Conservation (phyloP, 92 coral and sea anemone genomes). For the Bergia sp. region DNA sequence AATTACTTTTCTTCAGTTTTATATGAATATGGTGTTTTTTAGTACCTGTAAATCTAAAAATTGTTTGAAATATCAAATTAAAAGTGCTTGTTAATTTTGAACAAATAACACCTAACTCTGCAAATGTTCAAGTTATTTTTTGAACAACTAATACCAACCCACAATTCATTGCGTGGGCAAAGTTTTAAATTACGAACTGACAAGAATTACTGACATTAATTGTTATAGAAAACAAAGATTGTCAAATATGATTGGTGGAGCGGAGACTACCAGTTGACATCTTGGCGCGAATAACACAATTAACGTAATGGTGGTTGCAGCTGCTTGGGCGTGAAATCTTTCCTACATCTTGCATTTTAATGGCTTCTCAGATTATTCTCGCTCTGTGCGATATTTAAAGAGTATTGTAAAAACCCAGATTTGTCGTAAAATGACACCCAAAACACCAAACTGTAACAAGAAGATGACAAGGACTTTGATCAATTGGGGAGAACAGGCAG, state of each 20-base stretch:
- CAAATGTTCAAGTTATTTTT: no score
- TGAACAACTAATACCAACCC: neutral
- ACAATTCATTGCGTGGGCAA: conserved; percentile 14
- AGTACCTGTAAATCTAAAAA: no score
- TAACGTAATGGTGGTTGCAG: conserved; percentile 52
- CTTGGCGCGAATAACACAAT: conserved; percentile 45
- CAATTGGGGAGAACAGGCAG: neutral
- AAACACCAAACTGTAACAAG: neutral
- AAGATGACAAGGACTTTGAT: neutral
- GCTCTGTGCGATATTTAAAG: conserved; percentile 4
- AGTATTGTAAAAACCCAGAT: neutral
- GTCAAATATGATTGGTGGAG: conserved; percentile 17
- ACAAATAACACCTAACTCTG: no score
- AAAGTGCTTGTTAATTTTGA: no score
- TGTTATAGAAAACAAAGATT: conserved; percentile 14
- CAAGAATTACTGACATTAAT: conserved; percentile 13
- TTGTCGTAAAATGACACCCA: neutral
- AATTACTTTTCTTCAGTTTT: no score
- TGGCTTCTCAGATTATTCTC: conserved; percentile 20
- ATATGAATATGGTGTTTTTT: no score
- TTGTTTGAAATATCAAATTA: no score
- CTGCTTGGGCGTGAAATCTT: conserved; percentile 51
- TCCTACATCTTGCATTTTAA: conserved; percentile 36
- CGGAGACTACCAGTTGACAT: conserved; percentile 16
- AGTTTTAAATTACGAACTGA: neutral